Evolutionary conservation across 2,888 invertebrate species (phyloP).

Genomic region (Clivina fossor): DNA sequence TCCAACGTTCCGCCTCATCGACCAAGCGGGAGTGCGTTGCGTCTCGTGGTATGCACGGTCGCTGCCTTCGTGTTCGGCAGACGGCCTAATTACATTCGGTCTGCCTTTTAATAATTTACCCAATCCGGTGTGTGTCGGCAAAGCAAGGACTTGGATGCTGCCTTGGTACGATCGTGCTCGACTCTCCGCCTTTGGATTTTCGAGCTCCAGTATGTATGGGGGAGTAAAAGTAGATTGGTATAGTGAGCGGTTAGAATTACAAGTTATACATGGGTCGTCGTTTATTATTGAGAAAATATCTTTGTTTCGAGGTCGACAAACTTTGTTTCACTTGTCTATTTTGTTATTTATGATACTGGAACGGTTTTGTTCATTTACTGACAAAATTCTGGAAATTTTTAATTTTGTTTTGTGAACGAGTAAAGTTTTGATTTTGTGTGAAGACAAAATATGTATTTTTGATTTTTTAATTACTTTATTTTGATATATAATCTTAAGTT

Average conservation of each 20-base stretch:
- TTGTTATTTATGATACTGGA: no score
- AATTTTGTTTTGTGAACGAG: no score
- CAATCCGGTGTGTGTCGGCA: constrained; percentile 1
- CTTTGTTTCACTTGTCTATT: no score
- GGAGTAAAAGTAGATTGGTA: constrained; percentile 1
- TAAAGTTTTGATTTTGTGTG: no score
- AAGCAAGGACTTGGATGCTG: not conserved
- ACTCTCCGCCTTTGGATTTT: constrained; percentile 6
- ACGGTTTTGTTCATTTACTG: no score
- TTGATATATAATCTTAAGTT: no score
- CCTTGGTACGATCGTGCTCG: constrained; percentile 1
- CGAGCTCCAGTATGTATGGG: constrained; percentile 5
- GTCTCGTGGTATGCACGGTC: no score
- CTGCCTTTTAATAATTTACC: constrained; percentile 45
- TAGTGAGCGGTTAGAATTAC: not conserved
- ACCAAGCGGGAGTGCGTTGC: constrained; percentile 2
- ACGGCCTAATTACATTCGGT: constrained; percentile 45
- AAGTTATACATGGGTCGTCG: not conserved
- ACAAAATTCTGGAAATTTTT: no score
- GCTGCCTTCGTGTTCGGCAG: constrained; percentile 13
- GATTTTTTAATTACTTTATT: no score
- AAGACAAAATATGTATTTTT: no score
- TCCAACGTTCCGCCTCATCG: constrained; percentile 38
- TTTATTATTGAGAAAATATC: constrained; percentile 1
- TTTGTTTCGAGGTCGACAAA: not conserved